Evolutionary conservation across 2,113 vertebrate genomes (phyloP), one percentile per base, ranked within the genome.

Genomic region (Bagarius yarrelli): DNA sequence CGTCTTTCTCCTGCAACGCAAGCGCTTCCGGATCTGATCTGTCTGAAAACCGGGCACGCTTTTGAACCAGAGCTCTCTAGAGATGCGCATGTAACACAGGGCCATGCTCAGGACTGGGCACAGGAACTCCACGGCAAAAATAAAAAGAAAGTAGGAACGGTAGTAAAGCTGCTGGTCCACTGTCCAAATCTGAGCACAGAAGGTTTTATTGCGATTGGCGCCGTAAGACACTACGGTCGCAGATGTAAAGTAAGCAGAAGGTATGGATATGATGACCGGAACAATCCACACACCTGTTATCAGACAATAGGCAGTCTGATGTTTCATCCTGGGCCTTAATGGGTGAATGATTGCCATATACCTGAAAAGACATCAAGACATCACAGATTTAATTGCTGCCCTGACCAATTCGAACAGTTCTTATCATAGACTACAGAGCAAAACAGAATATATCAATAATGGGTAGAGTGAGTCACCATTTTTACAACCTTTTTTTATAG

Each of bases 151-250:
- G 86, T 99, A 99, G 4, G 96, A 97, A 60, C 95, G 96, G 81
- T 99, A 99, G 89, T 96, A 97, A 5, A 94, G 89, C 81, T 97
- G 94, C 85, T 96, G 93, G 78, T 98, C 96, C 61, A 97, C 95
- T 0, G 96, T 94, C 97, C 97, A 99, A 82, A 99, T 94, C 88
- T 99, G 98, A 55, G 96, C 97, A 5, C 98, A 99, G 89, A 99
- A 99, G 82, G 94, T 93, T 89, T 99, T 98, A 88, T 91, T 84
- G 55, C 92, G 90, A 1, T 83, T 91, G 5, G 80, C 90, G 64
- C 92, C 90, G 21, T 90, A 91, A 2, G 93, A 94, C 59, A 98
- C 92, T 66, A 89, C 90, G 0, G 93, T 97, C 89, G 95, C 96
- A 0, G 95, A 96, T 8, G 98, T 89, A 70, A 96, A 99, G 85